Percentiles rank a stretch among this genome's conserved stretches.
Conservation (phyloP, 2,113 vertebrate species). For the Diadophis punctatus region DNA sequence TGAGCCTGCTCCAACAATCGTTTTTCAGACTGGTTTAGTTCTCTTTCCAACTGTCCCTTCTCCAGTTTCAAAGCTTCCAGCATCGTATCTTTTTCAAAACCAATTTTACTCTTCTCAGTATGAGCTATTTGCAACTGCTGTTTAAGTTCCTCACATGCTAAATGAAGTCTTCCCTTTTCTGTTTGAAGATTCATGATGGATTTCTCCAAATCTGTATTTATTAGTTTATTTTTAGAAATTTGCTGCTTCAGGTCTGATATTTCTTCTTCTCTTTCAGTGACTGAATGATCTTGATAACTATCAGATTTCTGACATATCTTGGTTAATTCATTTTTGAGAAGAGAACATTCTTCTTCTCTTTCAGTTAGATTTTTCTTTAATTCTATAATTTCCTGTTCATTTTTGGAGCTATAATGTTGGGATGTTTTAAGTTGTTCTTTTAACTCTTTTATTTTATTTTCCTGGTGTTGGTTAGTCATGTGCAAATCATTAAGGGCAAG, state of each 20-base stretch:
- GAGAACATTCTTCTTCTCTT: slow-evolving; percentile 71
- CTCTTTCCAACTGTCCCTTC: slow-evolving; percentile 77
- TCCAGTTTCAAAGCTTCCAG: slow-evolving; percentile 82
- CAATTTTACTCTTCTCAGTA: slow-evolving; percentile 64
- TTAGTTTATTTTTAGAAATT: slow-evolving; percentile 70
- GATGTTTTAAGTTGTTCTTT: slow-evolving; percentile 73
- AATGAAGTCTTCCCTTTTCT: slow-evolving; percentile 77
- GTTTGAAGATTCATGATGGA: slow-evolving; percentile 77
- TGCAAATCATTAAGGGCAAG: slow-evolving; percentile 81
- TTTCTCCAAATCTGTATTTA: slow-evolving; percentile 73
- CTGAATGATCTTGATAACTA: slow-evolving; percentile 43
- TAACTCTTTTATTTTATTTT: slow-evolving; percentile 74
- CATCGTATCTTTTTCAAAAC: slow-evolving; percentile 77
- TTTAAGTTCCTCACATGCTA: slow-evolving; percentile 66
- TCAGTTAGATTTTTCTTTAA: slow-evolving; percentile 73
- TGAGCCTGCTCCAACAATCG: slow-evolving; percentile 71
- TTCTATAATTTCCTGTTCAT: slow-evolving; percentile 69
- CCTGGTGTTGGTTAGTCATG: slow-evolving; percentile 78
- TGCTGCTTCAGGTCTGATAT: slow-evolving; percentile 71
- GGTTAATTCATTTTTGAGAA: slow-evolving; percentile 59
- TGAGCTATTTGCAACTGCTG: slow-evolving; percentile 73
- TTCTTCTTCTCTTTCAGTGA: slow-evolving; percentile 72
- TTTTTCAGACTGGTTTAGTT: slow-evolving; percentile 74
- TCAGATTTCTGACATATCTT: slow-evolving; percentile 48
- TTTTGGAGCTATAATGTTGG: slow-evolving; percentile 65